Percentiles rank a stretch among this genome's conserved stretches.
Evolutionary conservation across 2,797 vertebrate genomes (phyloP).

Genomic region (Tamandua tetradactyla): DNA sequence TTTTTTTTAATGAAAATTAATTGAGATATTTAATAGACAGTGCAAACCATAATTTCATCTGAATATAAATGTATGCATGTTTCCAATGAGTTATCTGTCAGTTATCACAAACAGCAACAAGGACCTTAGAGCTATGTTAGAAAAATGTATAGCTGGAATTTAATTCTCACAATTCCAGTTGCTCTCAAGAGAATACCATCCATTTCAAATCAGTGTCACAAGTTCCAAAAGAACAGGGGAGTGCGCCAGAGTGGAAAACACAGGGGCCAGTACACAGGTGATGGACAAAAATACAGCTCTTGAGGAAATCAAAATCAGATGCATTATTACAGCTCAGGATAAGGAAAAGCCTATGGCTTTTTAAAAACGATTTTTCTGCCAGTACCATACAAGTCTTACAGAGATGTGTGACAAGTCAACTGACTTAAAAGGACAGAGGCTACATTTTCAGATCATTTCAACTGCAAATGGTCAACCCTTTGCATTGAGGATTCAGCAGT

Average conservation of each 20-base stretch:
- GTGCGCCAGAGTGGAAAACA: slow-evolving; percentile 75
- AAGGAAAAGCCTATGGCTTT: slow-evolving; percentile 83
- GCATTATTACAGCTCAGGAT: slow-evolving; percentile 84
- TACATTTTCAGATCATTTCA: slow-evolving; percentile 79
- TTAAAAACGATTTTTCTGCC: slow-evolving; percentile 79
- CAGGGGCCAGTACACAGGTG: slow-evolving; percentile 78
- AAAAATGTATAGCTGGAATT: slow-evolving; percentile 89
- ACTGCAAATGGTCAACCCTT: slow-evolving; percentile 78
- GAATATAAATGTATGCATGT: slow-evolving; percentile 94
- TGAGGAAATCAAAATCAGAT: slow-evolving; percentile 82
- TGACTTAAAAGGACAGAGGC: slow-evolving; percentile 83
- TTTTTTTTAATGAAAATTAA: no score
- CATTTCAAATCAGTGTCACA: slow-evolving; percentile 82
- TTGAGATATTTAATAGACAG: slow-evolving; percentile 94
- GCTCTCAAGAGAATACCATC: slow-evolving; percentile 78
- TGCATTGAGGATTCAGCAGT: slow-evolving; percentile 84
- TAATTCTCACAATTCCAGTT: slow-evolving; percentile 77
- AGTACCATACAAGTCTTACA: slow-evolving; percentile 84
- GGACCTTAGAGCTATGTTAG: slow-evolving; percentile 87
- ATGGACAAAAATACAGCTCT: slow-evolving; percentile 83
- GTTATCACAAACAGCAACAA: slow-evolving; percentile 87
- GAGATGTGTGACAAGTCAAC: slow-evolving; percentile 78
- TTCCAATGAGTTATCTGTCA: slow-evolving; percentile 85
- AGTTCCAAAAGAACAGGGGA: slow-evolving; percentile 79
- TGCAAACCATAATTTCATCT: slow-evolving; percentile 94